Base-by-base conservation (phyloP, 2,797 vertebrate genomes). In the Parauchenoglanis punctatus region DNA sequence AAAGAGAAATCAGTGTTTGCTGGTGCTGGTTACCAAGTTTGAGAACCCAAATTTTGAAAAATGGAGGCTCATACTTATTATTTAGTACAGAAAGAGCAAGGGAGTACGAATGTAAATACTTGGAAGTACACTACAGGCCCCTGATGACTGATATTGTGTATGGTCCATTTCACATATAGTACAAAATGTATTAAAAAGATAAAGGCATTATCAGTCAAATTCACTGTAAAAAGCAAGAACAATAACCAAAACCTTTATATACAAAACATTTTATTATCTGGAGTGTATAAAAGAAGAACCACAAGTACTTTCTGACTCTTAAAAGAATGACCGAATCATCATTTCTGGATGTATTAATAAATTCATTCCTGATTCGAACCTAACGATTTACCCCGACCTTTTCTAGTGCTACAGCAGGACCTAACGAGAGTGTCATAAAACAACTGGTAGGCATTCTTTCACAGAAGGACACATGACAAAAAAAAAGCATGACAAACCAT, bases 181-280 rank as follows among this genome's bases (percentile, higher is more conserved):
- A 7, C 49, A 77, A 28, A 28, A 28, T 31, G 17, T 46, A 77
- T 5, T 78, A 56, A n/a, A 28, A n/a, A 7, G 23, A 18, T 40
- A 20, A 70, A 1, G 18, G n/a, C n/a, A 8, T 56, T 28, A 56
- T 20, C 20, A 54, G 63, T 25, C 0, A 4, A 70, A 70, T 35
- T 52, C 18, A 68, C 7, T 68, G 25, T 20, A 68, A 8, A 1
- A 68, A 54, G 1, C 28, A 31, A 35, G 3, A 70, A 83, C 18
- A 54, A 54, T 20, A 2, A 68, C 46, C 17, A 54, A 28, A 18
- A 65, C 12, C 4, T 52, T 54, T 35, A 68, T 68, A 17, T 83
- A 68, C 4, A 70, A 83, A 70, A 83, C 28, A 23, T 54, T 83
- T 83, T 83, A 68, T 70, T 83, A 68, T 54, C 81, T 83, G 65